Evolutionary conservation across 2,888 invertebrate species (phyloP).

Genomic region (Saturnia pavonia): DNA sequence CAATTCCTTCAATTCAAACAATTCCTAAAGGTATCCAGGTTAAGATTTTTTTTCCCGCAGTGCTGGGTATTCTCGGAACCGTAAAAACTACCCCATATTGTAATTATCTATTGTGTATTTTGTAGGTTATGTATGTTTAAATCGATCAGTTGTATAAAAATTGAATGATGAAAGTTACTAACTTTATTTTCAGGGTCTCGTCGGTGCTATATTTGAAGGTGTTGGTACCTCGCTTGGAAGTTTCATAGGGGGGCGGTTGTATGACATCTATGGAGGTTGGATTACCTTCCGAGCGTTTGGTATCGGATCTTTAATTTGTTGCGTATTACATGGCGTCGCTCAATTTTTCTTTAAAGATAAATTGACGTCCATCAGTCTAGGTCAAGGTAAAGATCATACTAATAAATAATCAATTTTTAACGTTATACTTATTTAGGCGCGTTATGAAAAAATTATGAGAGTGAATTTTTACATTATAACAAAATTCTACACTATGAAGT

Average conservation of each 20-base stretch:
- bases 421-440: not conserved
- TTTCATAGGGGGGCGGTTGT: slow-evolving; percentile 87
- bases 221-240: slow-evolving; percentile 91
- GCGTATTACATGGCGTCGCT: slow-evolving; percentile 80
- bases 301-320: slow-evolving; percentile 83
- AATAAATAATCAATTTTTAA: not conserved
- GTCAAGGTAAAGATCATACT: slow-evolving; percentile 59
- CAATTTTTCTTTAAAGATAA: slow-evolving; percentile 65
- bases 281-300: slow-evolving; percentile 88
- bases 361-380: slow-evolving; percentile 38
- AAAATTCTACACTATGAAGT: too few species aligned
- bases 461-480: too few species aligned
- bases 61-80: not conserved
- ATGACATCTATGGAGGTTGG: slow-evolving; percentile 84
- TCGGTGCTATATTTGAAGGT: slow-evolving; percentile 94
- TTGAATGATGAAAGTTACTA: not conserved
- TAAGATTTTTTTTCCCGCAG: not conserved
- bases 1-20: not conserved
- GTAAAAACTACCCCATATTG: not conserved
- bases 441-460: too few species aligned
- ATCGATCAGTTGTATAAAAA: not conserved
- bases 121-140: not conserved
- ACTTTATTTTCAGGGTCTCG: slow-evolving; percentile 88
- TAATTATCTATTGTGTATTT: not conserved
- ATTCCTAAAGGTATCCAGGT: too few species aligned